Evolutionary conservation across 2,113 vertebrate genomes (phyloP).

Genomic region (Camelus dromedarius): DNA sequence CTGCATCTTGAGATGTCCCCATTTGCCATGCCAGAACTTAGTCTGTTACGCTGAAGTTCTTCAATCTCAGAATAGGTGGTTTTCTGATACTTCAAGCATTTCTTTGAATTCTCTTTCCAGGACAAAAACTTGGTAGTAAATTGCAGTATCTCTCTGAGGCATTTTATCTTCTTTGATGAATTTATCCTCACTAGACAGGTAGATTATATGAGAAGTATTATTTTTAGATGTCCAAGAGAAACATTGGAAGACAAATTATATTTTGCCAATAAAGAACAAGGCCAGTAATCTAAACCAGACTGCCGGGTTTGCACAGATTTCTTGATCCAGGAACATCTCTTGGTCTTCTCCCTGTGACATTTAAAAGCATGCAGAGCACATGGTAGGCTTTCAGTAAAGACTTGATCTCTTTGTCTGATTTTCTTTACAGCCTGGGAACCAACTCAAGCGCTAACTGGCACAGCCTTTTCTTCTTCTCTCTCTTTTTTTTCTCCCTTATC

Average conservation of each 20-base stretch:
- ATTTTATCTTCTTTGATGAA: constrained; percentile 64
- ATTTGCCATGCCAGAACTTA: not conserved
- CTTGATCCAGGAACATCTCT: constrained; percentile 19
- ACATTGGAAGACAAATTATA: constrained; percentile 25
- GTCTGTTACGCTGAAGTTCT: not conserved
- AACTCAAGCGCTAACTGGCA: not conserved
- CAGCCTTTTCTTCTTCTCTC: not conserved
- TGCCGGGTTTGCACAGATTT: constrained; percentile 17
- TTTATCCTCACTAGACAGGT: constrained; percentile 11
- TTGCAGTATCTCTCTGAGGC: not conserved
- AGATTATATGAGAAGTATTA: constrained; percentile 32
- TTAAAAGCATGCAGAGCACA: constrained; percentile 12
- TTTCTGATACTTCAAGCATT: constrained; percentile 61
- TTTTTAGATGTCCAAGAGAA: constrained; percentile 31
- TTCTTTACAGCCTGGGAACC: not conserved
- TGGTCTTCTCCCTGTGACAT: constrained; percentile 24
- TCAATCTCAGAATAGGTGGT: not conserved
- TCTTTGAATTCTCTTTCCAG: constrained; percentile 61
- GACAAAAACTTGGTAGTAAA: constrained; percentile 38
- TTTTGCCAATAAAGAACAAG: constrained; percentile 43
- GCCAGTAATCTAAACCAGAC: constrained; percentile 6
- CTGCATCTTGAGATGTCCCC: not conserved
- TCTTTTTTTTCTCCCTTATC: not conserved
- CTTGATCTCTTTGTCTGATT: not conserved
- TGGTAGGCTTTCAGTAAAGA: not conserved